phyloP scores from a whole-genome alignment of 1,140 invertebrate genomes.

The Reticulitermes speratus region DNA sequence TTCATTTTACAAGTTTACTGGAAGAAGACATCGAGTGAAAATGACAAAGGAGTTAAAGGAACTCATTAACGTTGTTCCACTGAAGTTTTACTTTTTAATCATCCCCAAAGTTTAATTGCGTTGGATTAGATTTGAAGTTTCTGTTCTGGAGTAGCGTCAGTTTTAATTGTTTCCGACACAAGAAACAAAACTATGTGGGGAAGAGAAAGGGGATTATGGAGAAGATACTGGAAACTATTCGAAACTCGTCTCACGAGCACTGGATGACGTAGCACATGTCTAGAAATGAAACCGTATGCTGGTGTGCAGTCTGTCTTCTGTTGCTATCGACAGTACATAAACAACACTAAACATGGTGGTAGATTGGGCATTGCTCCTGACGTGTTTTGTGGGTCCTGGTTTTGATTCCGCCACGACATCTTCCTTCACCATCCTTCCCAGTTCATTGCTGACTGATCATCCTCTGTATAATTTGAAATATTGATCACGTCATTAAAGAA shows the following conservation, averaged over 20 bases:
- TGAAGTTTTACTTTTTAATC: slow-evolving; percentile 13
- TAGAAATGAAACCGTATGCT: too few relatives aligned
- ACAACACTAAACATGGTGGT: too few relatives aligned
- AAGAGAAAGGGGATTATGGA: neutral
- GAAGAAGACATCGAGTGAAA: neutral
- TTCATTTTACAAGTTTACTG: neutral
- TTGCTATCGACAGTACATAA: too few relatives aligned
- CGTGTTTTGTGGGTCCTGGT: too few relatives aligned
- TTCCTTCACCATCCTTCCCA: too few relatives aligned
- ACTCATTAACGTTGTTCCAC: slow-evolving; percentile 11
- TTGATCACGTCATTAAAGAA: too few relatives aligned
- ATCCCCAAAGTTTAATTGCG: slow-evolving; percentile 2
- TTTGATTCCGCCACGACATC: too few relatives aligned
- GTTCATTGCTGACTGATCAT: too few relatives aligned
- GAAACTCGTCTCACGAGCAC: neutral
- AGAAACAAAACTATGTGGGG: neutral
- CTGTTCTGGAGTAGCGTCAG: neutral
- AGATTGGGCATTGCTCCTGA: too few relatives aligned
- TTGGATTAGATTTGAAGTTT: slow-evolving; percentile 4
- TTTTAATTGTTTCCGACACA: neutral
- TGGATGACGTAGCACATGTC: neutral
- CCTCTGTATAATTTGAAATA: too few relatives aligned
- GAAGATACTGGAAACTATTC: neutral
- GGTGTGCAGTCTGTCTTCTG: too few relatives aligned
- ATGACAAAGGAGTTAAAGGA: neutral